Evolutionary conservation across 2,113 vertebrate genomes (phyloP).

Genomic region (Elachura formosa): DNA sequence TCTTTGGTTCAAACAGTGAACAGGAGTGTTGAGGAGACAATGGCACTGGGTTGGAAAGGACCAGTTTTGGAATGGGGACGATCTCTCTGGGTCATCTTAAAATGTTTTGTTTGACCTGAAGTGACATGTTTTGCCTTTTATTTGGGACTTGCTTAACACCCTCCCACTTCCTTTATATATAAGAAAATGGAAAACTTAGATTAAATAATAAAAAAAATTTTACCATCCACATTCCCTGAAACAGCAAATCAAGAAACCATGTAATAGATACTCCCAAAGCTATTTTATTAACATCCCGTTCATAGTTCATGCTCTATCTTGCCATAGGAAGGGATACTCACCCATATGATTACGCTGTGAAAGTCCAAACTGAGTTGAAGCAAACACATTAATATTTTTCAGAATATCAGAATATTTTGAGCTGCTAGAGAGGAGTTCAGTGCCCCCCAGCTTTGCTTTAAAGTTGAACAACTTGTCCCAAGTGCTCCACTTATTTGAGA

Average conservation of each 20-base stretch:
- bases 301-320: not conserved
- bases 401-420: not conserved
- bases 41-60: not conserved
- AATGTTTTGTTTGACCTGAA: not conserved
- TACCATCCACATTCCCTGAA: not conserved
- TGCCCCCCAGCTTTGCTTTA: not conserved
- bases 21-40: not conserved
- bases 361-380: not conserved
- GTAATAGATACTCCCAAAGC: not conserved
- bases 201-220: not conserved
- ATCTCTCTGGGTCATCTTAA: not conserved
- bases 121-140: not conserved
- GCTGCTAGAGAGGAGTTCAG: not conserved
- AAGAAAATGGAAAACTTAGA: not conserved
- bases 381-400: not conserved
- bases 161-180: not conserved
- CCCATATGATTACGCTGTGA: not conserved
- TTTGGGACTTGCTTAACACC: not conserved
- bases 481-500: not conserved
- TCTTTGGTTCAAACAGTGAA: constrained; percentile 24
- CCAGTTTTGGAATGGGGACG: not conserved
- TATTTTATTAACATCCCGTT: not conserved
- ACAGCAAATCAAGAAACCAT: not conserved
- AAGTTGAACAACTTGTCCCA: not conserved
- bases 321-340: not conserved